These are phyloP conservation scores for Poecilia latipinna DNA, from an alignment of 2,113 vertebrate species.

Conservation along the genomic window DNA sequence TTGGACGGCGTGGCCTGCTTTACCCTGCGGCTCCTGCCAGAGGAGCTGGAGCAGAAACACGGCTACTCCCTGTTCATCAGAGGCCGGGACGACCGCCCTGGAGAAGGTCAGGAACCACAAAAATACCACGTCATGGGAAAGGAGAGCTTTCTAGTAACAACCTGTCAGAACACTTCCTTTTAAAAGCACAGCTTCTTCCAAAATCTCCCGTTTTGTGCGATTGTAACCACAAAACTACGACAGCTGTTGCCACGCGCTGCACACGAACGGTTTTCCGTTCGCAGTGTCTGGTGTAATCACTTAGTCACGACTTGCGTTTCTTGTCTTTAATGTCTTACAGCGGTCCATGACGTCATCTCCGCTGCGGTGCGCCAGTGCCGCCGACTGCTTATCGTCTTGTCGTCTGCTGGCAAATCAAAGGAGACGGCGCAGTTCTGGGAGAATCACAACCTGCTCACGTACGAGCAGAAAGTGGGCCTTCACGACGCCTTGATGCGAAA, in stretches of 20 bases:
- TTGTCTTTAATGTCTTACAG: conserved; percentile 63
- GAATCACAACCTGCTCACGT: conserved; percentile 53
- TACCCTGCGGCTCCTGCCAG: conserved; percentile 79
- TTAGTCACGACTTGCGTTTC: background rate
- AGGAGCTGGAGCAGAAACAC: conserved; percentile 84
- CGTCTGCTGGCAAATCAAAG: background rate
- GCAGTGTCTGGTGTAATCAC: background rate
- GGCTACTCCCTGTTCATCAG: conserved; percentile 88
- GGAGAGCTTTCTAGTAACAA: background rate
- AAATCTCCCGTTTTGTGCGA: background rate
- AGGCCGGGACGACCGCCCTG: conserved; percentile 87
- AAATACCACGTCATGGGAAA: background rate
- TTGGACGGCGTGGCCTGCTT: conserved; percentile 52
- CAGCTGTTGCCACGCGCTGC: background rate
- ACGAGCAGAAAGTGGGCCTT: conserved; percentile 83
- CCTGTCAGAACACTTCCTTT: background rate
- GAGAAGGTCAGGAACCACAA: conserved; percentile 82
- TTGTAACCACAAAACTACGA: background rate
- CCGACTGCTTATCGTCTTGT: conserved; percentile 85
- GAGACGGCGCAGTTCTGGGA: background rate
- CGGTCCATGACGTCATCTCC: conserved; percentile 76
- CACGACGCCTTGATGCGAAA: conserved; percentile 84
- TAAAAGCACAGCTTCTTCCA: background rate
- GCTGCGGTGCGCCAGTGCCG: conserved; percentile 78
- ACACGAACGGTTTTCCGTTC: background rate